Base-by-base conservation (phyloP, 2,888 invertebrate species). In the Podotricha telesiphe region DNA sequence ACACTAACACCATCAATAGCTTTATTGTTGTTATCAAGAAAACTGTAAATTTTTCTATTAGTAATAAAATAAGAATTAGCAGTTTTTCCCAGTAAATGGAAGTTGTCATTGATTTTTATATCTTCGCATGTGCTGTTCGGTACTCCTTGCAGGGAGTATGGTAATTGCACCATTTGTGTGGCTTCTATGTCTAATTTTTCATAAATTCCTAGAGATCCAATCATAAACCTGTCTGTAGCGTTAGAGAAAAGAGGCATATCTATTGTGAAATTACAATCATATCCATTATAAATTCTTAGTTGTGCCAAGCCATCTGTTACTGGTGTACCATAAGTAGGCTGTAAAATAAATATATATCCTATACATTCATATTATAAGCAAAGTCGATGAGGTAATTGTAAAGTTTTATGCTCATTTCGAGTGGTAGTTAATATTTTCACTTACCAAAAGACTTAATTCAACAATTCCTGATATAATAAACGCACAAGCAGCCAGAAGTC, bases 401-500 rank as follows among this genome's bases (percentile, higher is more conserved):
- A 11, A 34, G 17, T 10, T 8, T 34, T 51, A 20, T n/a, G n/a
- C 2, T 7, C 20, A 4, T 13, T 20, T 8, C 17, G 13, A 7
- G 22, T 1, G 7, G 3, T 28, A 34, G 15, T 53, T 28, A 6
- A 53, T 55, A 34, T 8, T 22, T 48, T 22, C 10, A 48, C 73
- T 79, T 83, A 95, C 96, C 94, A 97, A 94, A 67, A 98, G 89
- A 37, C 94, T 85, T 0, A 97, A 81, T 85, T 98, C 97, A 0
- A 99, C 95, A n/a, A 97, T 80, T 4, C 96, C 98, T 0, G 99
- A 98, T 40, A 97, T 92, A n/a, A 96, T 88, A 82, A 99, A 99
- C 0, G 99, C 96, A 0, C 95, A 69, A 0, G 96, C 96, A 0
- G 98, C 98, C 0, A 99, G 83, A 20, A 98, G 80, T 51, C 99